Evolutionary conservation across 2,888 invertebrate genomes (phyloP).

Genomic region (Melinaea marsaeus): DNA sequence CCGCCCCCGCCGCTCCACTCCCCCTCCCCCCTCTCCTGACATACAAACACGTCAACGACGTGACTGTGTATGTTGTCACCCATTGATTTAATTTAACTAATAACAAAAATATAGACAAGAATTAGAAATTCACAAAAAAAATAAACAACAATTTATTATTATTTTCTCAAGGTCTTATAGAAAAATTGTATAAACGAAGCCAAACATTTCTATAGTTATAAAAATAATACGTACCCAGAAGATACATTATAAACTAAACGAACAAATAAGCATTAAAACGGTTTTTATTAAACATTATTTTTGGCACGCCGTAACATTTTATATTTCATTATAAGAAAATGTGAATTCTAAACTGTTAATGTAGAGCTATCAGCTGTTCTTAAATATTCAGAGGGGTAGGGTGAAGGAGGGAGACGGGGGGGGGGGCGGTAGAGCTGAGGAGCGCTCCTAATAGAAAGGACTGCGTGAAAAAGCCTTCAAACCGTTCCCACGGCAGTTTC

Average conservation of each 20-base stretch:
- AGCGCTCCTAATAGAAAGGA: constrained; percentile 5
- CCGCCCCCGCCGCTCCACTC: constrained; percentile 23
- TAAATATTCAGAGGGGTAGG: neutral
- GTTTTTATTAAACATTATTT: too few species aligned
- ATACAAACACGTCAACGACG: constrained; percentile 10
- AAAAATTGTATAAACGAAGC: too few species aligned
- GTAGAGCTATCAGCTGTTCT: neutral
- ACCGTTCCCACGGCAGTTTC: constrained; percentile 2
- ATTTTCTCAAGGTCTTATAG: too few species aligned
- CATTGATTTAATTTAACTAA: constrained; percentile 9
- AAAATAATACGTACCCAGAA: too few species aligned
- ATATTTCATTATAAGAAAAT: neutral
- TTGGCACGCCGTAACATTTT: too few species aligned
- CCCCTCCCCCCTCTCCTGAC: constrained; percentile 30
- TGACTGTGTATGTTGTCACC: constrained; percentile 17
- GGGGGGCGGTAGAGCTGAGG: neutral
- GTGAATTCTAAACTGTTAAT: neutral
- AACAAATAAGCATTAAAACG: too few species aligned
- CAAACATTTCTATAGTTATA: too few species aligned
- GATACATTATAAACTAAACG: too few species aligned
- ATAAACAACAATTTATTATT: neutral
- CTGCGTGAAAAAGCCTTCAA: constrained; percentile 6
- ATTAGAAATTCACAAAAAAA: neutral
- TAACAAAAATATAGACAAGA: neutral
- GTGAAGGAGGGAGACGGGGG: neutral